Conservation (phyloP, 53 echinoderm and acorn worm species). For the Echinarachnius parma region DNA sequence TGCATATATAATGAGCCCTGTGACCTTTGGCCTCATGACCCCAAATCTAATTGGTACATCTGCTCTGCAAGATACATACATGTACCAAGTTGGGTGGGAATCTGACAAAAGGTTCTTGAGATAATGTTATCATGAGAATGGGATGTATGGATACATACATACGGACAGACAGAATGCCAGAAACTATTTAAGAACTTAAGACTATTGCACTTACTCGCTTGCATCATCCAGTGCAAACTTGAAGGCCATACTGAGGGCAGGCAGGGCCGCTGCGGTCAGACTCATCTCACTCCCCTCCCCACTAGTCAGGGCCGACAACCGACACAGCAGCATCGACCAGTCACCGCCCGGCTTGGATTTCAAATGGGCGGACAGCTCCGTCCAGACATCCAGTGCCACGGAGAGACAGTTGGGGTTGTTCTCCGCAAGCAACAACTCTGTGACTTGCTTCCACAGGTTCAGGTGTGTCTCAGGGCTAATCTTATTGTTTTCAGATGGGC, state of each 20-base stretch:
- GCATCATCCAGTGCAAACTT: background rate
- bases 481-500: too few species aligned
- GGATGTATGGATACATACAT: too few species aligned
- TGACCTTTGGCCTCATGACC: too few species aligned
- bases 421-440: constrained; percentile 7
- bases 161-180: too few species aligned
- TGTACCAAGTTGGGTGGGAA: too few species aligned
- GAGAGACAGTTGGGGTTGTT: constrained; percentile 14
- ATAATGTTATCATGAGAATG: too few species aligned
- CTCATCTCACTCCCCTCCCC: constrained; percentile 41
- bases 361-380: background rate
- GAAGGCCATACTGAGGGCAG: constrained; percentile 54
- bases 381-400: constrained; percentile 24
- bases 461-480: background rate
- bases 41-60: too few species aligned
- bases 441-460: background rate
- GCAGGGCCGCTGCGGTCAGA: constrained; percentile 59
- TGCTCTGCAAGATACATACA: too few species aligned
- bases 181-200: too few species aligned
- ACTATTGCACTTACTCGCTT: constrained; percentile 7
- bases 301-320: constrained; percentile 47
- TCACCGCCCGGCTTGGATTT: constrained; percentile 18
- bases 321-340: constrained; percentile 39
- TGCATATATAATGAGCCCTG: too few species aligned
- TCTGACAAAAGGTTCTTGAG: too few species aligned